These are phyloP conservation scores for Octopus bimaculoides DNA, from an alignment of 1,140 invertebrate species.

Conservation along the genomic window DNA sequence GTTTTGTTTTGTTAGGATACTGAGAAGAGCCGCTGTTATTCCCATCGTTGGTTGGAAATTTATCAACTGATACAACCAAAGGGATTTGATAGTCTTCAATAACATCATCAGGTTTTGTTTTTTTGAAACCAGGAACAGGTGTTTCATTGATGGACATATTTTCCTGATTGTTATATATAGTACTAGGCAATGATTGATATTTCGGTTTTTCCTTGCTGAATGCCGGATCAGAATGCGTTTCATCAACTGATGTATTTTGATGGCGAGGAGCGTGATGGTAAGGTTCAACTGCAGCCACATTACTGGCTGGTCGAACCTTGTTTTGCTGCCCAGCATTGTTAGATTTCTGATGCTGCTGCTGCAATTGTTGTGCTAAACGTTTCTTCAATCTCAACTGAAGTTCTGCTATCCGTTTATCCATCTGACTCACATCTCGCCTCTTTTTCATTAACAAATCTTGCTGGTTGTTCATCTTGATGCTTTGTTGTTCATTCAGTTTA, in stretches of 20 bases:
- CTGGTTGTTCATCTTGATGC: conserved; percentile 79
- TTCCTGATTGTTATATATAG: neutral
- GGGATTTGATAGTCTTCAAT: conserved; percentile 25
- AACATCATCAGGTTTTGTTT: conserved; percentile 19
- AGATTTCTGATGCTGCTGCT: conserved; percentile 74
- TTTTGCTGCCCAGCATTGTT: conserved; percentile 76
- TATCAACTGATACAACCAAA: conserved; percentile 27
- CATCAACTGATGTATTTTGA: conserved; percentile 38
- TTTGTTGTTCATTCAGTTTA: conserved; percentile 93
- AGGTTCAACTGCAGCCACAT: conserved; percentile 82
- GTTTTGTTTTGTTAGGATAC: neutral
- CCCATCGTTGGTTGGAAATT: neutral
- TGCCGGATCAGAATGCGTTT: conserved; percentile 53
- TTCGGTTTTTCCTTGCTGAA: conserved; percentile 87
- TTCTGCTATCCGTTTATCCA: conserved; percentile 90
- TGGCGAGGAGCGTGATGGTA: conserved; percentile 70
- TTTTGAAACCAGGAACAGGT: conserved; percentile 9
- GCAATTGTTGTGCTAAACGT: conserved; percentile 68
- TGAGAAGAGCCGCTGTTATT: neutral
- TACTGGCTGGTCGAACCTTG: conserved; percentile 66
- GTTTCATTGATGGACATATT: conserved; percentile 13
- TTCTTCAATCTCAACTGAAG: conserved; percentile 82
- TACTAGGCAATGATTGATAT: conserved; percentile 81
- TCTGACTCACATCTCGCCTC: conserved; percentile 84
- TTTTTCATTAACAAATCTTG: conserved; percentile 78